Evolutionary conservation across 2,797 vertebrate species (phyloP).

Genomic region (Galago senegalensis): DNA sequence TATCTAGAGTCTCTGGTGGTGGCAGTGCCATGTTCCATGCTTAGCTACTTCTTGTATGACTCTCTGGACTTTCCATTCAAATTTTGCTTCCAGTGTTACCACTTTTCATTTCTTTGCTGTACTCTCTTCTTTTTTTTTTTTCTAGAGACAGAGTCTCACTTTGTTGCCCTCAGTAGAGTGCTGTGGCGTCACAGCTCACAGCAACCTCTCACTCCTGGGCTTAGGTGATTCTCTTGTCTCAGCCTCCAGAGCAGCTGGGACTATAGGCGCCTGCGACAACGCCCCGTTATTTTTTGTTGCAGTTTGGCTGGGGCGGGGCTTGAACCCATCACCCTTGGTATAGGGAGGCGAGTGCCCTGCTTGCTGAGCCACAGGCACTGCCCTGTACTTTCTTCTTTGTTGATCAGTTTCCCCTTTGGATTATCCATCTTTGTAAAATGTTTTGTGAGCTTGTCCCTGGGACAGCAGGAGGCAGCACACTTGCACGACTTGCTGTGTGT

Average conservation of each 20-base stretch:
- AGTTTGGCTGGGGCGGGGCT: too few species aligned
- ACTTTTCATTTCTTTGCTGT: background rate
- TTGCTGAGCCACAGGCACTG: too few species aligned
- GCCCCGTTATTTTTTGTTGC: too few species aligned
- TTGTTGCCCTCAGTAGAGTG: too few species aligned
- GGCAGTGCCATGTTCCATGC: background rate
- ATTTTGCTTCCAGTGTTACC: background rate
- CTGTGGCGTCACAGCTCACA: too few species aligned
- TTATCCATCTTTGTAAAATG: background rate
- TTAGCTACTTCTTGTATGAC: background rate
- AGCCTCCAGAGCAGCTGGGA: too few species aligned
- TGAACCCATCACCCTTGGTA: too few species aligned
- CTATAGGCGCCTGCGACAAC: too few species aligned
- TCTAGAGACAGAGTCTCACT: background rate
- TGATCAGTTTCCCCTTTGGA: background rate
- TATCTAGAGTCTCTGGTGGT: background rate
- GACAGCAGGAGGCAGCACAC: background rate
- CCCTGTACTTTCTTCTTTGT: background rate
- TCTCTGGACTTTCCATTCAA: background rate
- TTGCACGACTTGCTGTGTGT: background rate
- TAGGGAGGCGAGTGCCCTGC: too few species aligned
- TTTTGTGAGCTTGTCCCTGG: background rate
- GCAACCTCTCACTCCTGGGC: too few species aligned
- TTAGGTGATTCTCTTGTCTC: too few species aligned
- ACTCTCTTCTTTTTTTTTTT: conserved; percentile 40